phyloP scores from a whole-genome alignment of 2,888 invertebrate genomes.

The Clunio marinus region DNA sequence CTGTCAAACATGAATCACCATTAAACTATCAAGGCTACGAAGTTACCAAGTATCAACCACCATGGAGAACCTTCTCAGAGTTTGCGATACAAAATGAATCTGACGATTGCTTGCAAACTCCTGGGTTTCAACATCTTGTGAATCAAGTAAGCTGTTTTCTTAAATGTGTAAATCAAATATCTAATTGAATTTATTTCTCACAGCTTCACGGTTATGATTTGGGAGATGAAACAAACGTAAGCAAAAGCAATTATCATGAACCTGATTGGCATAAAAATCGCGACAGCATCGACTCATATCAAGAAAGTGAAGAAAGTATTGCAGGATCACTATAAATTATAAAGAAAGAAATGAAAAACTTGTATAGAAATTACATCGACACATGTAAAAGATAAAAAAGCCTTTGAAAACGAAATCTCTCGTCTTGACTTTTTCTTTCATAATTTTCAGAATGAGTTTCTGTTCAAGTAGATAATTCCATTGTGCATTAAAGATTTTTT shows the following conservation, averaged over 20 bases:
- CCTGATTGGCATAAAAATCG: slow-evolving; percentile 31
- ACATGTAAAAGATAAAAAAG: background rate
- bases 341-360: background rate
- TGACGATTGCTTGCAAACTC: slow-evolving; percentile 76
- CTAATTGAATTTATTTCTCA: background rate
- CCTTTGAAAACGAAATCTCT: background rate
- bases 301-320: slow-evolving; percentile 25
- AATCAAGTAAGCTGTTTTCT: slow-evolving; percentile 68
- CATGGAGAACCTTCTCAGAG: slow-evolving; percentile 95
- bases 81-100: slow-evolving; percentile 93
- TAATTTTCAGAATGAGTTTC: no score
- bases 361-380: background rate
- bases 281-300: slow-evolving; percentile 34
- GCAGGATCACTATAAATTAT: slow-evolving; percentile 28
- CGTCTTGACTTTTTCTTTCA: no score
- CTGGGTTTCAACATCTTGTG: slow-evolving; percentile 94
- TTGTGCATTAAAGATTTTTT: no score
- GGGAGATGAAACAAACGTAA: background rate
- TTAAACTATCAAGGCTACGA: slow-evolving; percentile 70
- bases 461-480: no score
- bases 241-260: slow-evolving; percentile 1
- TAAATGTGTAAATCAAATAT: background rate
- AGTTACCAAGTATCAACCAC: slow-evolving; percentile 87
- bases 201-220: slow-evolving; percentile 33
- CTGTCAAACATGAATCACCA: slow-evolving; percentile 83